These are phyloP conservation scores for Chrosomus eos DNA, from an alignment of 2,797 vertebrate species.

Conservation along the genomic window DNA sequence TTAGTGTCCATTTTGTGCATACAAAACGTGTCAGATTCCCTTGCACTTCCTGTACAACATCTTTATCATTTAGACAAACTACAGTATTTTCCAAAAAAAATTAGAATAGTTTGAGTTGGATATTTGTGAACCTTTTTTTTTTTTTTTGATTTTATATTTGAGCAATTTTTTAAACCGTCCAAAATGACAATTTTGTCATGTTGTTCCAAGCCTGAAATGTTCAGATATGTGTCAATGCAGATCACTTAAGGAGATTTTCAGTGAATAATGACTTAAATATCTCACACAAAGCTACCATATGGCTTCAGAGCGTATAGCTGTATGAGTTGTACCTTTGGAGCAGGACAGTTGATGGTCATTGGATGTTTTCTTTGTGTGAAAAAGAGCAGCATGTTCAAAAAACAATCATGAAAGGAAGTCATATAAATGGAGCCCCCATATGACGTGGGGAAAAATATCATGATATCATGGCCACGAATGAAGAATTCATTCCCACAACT, in stretches of 20 bases:
- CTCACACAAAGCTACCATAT: not conserved
- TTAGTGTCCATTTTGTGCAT: slow-evolving; percentile 11
- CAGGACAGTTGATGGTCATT: not conserved
- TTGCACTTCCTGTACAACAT: not conserved
- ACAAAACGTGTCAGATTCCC: not conserved
- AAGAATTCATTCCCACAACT: no score
- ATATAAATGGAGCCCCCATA: not conserved
- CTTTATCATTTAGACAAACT: not conserved
- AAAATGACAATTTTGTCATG: not conserved
- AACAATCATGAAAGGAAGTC: not conserved
- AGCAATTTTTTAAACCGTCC: not conserved
- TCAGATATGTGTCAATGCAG: not conserved
- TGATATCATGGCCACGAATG: no score
- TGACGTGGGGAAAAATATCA: not conserved
- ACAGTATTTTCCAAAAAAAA: not conserved
- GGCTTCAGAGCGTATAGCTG: not conserved
- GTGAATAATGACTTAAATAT: not conserved
- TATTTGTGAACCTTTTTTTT: not conserved
- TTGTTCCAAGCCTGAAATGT: not conserved
- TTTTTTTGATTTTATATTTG: not conserved
- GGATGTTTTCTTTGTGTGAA: not conserved
- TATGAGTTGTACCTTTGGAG: not conserved
- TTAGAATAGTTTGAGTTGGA: not conserved
- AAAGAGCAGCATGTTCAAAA: not conserved
- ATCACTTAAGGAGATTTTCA: not conserved